These are phyloP conservation scores for Mercenaria mercenaria DNA, from an alignment of 1,140 invertebrate genomes.

Conservation along the genomic window DNA sequence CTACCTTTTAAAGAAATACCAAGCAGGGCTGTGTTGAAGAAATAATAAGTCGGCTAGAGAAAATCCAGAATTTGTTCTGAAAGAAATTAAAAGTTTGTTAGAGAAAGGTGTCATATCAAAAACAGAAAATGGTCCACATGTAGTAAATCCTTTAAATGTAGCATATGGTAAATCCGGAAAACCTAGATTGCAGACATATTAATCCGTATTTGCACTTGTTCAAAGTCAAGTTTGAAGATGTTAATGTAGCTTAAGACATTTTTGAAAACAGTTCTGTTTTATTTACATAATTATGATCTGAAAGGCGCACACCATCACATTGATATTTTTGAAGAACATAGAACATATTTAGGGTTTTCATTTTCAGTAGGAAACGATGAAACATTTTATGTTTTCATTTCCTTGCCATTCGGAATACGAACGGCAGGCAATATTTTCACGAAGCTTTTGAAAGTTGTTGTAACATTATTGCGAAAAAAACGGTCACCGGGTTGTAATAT, in stretches of 20 bases:
- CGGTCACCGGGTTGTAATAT: neutral
- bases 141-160: neutral
- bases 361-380: neutral
- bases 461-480: neutral
- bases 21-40: neutral
- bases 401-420: neutral
- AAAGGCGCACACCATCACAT: neutral
- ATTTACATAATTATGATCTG: neutral
- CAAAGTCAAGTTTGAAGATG: too few species aligned
- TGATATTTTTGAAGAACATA: too few species aligned
- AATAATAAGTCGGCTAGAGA: too few species aligned
- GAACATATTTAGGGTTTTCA: too few species aligned
- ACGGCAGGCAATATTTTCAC: neutral
- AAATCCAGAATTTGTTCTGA: too few species aligned
- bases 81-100: neutral
- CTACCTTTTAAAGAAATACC: too few species aligned
- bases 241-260: too few species aligned
- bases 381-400: neutral
- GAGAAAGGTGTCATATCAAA: neutral
- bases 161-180: neutral
- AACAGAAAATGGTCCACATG: neutral
- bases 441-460: neutral
- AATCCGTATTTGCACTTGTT: neutral
- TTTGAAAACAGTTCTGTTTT: too few species aligned
- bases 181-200: neutral